phyloP scores from a whole-genome alignment of 1,140 invertebrate species.

The Ceratina calcarata region DNA sequence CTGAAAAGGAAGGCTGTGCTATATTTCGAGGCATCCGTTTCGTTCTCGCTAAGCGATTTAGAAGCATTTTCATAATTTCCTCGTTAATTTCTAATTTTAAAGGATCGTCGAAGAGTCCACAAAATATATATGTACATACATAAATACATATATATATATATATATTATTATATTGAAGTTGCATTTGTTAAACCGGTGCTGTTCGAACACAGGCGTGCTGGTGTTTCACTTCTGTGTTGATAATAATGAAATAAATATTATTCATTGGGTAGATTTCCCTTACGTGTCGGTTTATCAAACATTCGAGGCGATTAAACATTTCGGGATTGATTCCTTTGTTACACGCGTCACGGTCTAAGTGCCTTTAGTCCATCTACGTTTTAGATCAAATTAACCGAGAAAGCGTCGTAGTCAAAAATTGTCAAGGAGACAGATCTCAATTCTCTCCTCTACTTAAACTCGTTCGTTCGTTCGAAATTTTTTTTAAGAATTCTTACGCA shows the following conservation, averaged over 20 bases:
- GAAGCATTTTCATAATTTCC: conserved; percentile 3
- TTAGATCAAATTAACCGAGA: conserved; percentile 14
- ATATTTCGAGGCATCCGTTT: conserved; percentile 36
- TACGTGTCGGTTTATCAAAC: neutral
- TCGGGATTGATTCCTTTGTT: conserved; percentile 15
- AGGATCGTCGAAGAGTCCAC: neutral
- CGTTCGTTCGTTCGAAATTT: too few species aligned
- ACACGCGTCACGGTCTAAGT: conserved; percentile 50
- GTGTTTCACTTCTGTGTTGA: conserved; percentile 35
- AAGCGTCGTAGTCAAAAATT: conserved; percentile 9
- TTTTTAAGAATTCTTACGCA: too few species aligned
- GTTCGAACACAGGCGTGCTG: conserved; percentile 23
- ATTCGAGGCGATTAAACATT: too few species aligned
- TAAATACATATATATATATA: neutral
- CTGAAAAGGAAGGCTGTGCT: conserved; percentile 53
- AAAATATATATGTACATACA: neutral
- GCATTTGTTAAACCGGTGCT: conserved; percentile 52
- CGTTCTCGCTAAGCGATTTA: conserved; percentile 27
- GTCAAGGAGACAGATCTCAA: conserved; percentile 29
- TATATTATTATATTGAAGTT: neutral
- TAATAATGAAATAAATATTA: neutral
- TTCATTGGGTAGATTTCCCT: neutral
- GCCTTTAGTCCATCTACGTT: conserved; percentile 47
- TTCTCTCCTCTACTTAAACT: conserved; percentile 29
- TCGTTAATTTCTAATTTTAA: conserved; percentile 26